These are phyloP conservation scores for Drosophila nigrodunni DNA, from an alignment of 1,140 invertebrate species.

Conservation along the genomic window DNA sequence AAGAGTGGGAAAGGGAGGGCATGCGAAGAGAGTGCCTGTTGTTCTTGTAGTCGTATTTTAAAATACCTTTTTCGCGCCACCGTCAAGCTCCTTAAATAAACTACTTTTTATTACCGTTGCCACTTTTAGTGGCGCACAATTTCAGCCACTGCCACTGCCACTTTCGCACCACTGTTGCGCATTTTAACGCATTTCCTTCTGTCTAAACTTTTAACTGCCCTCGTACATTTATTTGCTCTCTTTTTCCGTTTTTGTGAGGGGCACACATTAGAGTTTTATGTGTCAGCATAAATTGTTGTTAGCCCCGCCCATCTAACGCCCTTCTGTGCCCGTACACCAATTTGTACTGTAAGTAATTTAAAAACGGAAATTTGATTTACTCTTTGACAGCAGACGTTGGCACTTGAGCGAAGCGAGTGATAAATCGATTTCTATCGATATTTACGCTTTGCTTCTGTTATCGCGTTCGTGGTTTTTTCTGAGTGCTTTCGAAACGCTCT, in stretches of 20 bases:
- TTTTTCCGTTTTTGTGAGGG: not conserved
- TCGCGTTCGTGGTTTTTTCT: not conserved
- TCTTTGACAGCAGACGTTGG: not conserved
- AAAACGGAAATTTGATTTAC: constrained; percentile 51
- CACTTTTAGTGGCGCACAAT: constrained; percentile 29
- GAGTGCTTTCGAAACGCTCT: not conserved
- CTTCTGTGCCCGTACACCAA: constrained; percentile 3
- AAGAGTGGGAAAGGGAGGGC: too few relatives aligned
- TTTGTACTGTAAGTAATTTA: constrained; percentile 46
- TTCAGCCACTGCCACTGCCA: constrained; percentile 15
- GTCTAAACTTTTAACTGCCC: constrained; percentile 46
- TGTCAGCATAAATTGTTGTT: constrained; percentile 61
- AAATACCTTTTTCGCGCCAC: constrained; percentile 59
- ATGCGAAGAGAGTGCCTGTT: constrained; percentile 30
- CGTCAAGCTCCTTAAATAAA: constrained; percentile 73
- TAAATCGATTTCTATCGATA: constrained; percentile 6
- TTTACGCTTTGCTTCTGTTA: not conserved
- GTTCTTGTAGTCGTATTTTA: constrained; percentile 30
- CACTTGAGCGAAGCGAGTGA: not conserved
- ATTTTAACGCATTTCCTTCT: constrained; percentile 15
- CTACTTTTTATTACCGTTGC: constrained; percentile 67
- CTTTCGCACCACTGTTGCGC: constrained; percentile 18
- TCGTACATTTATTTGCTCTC: constrained; percentile 26
- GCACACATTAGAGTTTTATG: constrained; percentile 57
- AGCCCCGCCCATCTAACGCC: not conserved